Conservation (phyloP, 2,888 invertebrate genomes). For the Yponomeuta malinellus region DNA sequence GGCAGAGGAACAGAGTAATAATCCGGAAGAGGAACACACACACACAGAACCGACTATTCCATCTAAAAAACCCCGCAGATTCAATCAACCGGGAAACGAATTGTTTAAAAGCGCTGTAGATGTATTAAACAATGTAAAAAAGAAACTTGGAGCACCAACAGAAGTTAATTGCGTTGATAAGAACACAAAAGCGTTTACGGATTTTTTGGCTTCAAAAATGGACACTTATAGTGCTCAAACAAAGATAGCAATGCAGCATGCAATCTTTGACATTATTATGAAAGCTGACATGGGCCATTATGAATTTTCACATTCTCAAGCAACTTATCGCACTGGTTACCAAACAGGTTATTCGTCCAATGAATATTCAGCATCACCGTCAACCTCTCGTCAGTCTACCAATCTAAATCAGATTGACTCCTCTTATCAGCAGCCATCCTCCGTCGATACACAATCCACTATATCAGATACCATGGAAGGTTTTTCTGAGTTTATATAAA, state of each 20-base stretch:
- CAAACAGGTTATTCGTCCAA: conserved; percentile 17
- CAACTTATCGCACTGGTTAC: conserved; percentile 16
- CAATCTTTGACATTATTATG: conserved; percentile 18
- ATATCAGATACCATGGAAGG: conserved; percentile 5
- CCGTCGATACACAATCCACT: conserved; percentile 5
- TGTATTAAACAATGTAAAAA: conserved; percentile 17
- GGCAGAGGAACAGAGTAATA: conserved; percentile 18
- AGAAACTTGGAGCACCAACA: conserved; percentile 18
- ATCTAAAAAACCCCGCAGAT: conserved; percentile 19
- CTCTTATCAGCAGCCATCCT: conserved; percentile 7
- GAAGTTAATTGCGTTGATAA: conserved; percentile 19
- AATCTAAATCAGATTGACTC: conserved; percentile 9
- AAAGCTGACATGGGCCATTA: conserved; percentile 14
- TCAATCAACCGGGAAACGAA: conserved; percentile 18
- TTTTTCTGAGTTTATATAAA: conserved; percentile 9
- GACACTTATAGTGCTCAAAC: conserved; percentile 18
- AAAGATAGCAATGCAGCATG: conserved; percentile 17
- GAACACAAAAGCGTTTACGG: conserved; percentile 19
- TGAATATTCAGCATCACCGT: conserved; percentile 18
- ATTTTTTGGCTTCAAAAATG: conserved; percentile 19
- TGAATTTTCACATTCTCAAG: conserved; percentile 19
- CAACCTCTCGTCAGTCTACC: conserved; percentile 16
- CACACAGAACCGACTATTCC: conserved; percentile 18
- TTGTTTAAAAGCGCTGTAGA: conserved; percentile 17
- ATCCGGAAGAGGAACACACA: conserved; percentile 18